Percentiles rank a stretch among this genome's conserved stretches.
These are phyloP conservation scores for Drosophila rufa DNA, from an alignment of 1,140 invertebrate genomes.

Conservation along the genomic window DNA sequence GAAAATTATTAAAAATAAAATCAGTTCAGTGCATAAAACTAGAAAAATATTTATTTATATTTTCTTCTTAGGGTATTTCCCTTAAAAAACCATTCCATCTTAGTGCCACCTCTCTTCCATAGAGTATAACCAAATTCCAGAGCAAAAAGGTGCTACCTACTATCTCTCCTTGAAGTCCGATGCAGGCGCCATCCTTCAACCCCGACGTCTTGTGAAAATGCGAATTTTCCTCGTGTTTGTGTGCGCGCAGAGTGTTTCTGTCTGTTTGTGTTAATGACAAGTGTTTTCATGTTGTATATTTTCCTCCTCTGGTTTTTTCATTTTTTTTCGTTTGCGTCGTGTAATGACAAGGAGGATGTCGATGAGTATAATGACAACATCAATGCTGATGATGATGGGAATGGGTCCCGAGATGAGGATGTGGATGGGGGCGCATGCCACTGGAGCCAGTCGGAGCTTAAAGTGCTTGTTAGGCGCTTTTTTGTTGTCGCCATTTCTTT, in stretches of 20 bases:
- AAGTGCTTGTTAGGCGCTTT: slow-evolving; percentile 77
- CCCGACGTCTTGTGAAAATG: slow-evolving; percentile 17
- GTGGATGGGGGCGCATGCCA: slow-evolving; percentile 24
- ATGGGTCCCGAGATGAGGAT: slow-evolving; percentile 20
- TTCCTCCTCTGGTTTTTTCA: slow-evolving; percentile 19
- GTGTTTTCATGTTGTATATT: slow-evolving; percentile 70
- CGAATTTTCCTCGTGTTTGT: slow-evolving; percentile 21
- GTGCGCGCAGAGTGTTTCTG: slow-evolving; percentile 30
- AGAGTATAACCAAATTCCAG: slow-evolving; percentile 26
- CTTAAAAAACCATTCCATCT: neutral
- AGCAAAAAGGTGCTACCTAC: slow-evolving; percentile 27
- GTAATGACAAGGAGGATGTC: slow-evolving; percentile 79
- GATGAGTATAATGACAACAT: slow-evolving; percentile 80
- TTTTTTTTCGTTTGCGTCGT: slow-evolving; percentile 50
- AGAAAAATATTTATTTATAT: neutral
- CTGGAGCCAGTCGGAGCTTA: slow-evolving; percentile 51
- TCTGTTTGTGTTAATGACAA: slow-evolving; percentile 79
- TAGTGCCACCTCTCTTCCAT: neutral
- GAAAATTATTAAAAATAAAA: neutral
- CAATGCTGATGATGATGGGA: slow-evolving; percentile 75
- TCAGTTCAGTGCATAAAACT: neutral
- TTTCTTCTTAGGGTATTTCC: neutral
- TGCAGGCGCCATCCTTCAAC: slow-evolving; percentile 44
- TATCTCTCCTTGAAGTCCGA: slow-evolving; percentile 17
- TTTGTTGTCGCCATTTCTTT: slow-evolving; percentile 25